Evolutionary conservation across 2,113 vertebrate species (phyloP), one percentile per base, ranked within the genome.

Genomic region (Corythoichthys haematopterus): DNA sequence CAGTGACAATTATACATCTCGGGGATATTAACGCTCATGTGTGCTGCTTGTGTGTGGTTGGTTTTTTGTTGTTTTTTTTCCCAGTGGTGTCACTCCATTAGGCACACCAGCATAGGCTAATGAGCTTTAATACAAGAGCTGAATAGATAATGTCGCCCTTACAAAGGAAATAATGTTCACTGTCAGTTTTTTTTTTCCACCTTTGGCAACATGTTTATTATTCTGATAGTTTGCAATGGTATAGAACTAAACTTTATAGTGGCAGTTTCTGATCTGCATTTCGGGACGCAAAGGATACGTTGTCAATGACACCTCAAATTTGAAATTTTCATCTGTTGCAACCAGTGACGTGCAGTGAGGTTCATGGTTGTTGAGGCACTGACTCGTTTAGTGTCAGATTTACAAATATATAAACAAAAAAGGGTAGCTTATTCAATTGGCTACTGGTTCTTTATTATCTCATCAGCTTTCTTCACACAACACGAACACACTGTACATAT

Each of bases 1-100:
- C 72, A 5, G 68, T 33, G 57, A 84, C 84, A 80, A 82, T 89
- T 87, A 86, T 78, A 71, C 68, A 47, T 75, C 75, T 80, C 77
- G 64, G 69, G 79, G 74, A 71, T 61, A 72, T 69, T 76, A 52
- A 13, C 65, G 38, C 37, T 65, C 55, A 14, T 77, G 55, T 57
- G 9, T 46, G 56, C 55, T 76, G 58, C 53, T 55, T 66, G 58
- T 47, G 53, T 20, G 33, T 20, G 33, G 61, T 36, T 66, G 20
- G 33, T 14, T 57, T 36, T 57, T 61, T 43, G 9, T 43, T 43
- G 9, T 43, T 43, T 43, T 7, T 40, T 40, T 40, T 40, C 40
- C 40, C 16, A 20, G 15, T 0, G 38, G 7, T 43, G 58, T n/a
- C 40, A 62, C 40, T 46, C 28, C 43, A 14, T 46, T 46, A 46